Evolutionary conservation across 2,888 invertebrate species (phyloP).

Genomic region (Pteria penguin): DNA sequence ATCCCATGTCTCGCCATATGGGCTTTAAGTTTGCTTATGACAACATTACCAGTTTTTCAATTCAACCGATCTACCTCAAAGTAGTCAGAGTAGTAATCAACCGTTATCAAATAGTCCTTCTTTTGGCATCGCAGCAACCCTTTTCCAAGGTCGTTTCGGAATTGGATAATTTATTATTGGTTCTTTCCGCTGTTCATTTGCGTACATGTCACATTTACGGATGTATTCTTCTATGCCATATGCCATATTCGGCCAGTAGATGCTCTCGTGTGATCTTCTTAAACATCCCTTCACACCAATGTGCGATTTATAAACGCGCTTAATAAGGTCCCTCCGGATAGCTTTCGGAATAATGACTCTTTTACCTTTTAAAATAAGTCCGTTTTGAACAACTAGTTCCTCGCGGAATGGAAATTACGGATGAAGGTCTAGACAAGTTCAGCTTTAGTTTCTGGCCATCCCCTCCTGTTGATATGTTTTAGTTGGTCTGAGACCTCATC

Average conservation of each 20-base stretch:
- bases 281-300: conserved; percentile 40
- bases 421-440: not conserved
- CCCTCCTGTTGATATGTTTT: not conserved
- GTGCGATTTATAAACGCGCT: not conserved
- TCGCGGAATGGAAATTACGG: not conserved
- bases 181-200: conserved; percentile 38
- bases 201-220: not conserved
- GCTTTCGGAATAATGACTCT: not conserved
- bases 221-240: not conserved
- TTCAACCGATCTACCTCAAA: conserved; percentile 24
- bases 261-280: conserved; percentile 30
- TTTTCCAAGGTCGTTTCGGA: conserved; percentile 26
- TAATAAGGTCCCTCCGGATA: not conserved
- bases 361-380: conserved; percentile 10
- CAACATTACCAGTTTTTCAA: not conserved
- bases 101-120: conserved; percentile 39
- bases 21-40: not conserved
- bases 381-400: conserved; percentile 10
- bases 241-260: conserved; percentile 46
- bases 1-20: conserved; percentile 27
- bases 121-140: conserved; percentile 27
- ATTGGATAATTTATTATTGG: conserved; percentile 30
- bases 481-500: not conserved
- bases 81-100: conserved; percentile 42
- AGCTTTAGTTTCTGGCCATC: conserved; percentile 2